These are phyloP conservation scores for Megaleporinus macrocephalus DNA, from an alignment of 2,113 vertebrate genomes.

Conservation along the genomic window DNA sequence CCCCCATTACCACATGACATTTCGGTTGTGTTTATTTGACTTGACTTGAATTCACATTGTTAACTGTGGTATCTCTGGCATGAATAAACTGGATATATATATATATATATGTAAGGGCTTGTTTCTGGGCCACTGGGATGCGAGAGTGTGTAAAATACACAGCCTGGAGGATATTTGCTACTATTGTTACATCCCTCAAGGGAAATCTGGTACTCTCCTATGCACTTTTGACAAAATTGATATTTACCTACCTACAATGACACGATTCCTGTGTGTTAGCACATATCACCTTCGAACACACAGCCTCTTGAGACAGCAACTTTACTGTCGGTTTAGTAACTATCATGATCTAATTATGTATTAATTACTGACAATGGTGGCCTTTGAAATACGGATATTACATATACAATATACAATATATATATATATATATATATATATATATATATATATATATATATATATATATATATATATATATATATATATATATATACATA, in stretches of 20 bases:
- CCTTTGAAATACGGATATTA: too few species aligned
- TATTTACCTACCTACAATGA: constrained; percentile 32
- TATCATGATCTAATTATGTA: too few species aligned
- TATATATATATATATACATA: too few species aligned
- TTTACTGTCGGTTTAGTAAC: neutral
- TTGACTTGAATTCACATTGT: constrained; percentile 2
- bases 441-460: too few species aligned
- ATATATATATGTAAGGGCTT: neutral
- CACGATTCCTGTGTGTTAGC: neutral
- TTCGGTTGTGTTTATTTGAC: constrained; percentile 4
- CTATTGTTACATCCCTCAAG: constrained; percentile 29
- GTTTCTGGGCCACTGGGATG: constrained; percentile 29
- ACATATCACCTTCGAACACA: neutral
- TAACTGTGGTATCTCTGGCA: constrained; percentile 24
- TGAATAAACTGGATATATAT: constrained; percentile 1
- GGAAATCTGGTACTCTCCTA: neutral
- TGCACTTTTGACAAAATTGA: constrained; percentile 28
- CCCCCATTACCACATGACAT: neutral
- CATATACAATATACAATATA: too few species aligned
- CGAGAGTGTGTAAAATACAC: constrained; percentile 5
- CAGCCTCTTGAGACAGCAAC: neutral
- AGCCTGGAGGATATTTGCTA: neutral
- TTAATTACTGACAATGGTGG: too few species aligned
- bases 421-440: too few species aligned
- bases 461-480: too few species aligned